Evolutionary conservation across 2,797 vertebrate genomes (phyloP), one percentile per base, ranked within the genome.

Genomic region (Poecilia gillii): DNA sequence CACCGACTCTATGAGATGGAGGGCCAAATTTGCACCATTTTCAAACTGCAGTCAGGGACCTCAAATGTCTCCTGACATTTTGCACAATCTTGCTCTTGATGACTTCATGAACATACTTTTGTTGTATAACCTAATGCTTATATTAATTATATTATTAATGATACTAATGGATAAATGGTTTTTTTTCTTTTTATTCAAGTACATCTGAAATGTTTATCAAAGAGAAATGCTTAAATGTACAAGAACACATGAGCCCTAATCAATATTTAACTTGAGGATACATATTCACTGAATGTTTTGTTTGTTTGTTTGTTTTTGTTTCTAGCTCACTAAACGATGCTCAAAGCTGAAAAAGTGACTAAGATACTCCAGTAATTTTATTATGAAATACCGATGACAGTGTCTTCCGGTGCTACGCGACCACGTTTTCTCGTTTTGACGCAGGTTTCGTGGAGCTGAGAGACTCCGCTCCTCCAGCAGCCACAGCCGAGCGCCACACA

Each of bases 401-500:
- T 31, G 0, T 0, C 0, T 86, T 89, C 91, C 90, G 81, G 78
- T 39, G 0, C 2, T 0, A 18, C 57, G 11, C 47, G 12, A 68
- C 1, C 73, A 13, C 49, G 12, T 55, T 0, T 14, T 3, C 41
- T 28, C 0, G 0, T 0, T 0, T 91, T 92, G 84, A 89, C 87
- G 92, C 91, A 92, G 92, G 91, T 93, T 28, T 66, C 6, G 87
- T 16, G 73, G 88, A 82, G 90, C 88, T 92, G 77, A 75, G 86
- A 93, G 92, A 81, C 90, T 90, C 85, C 86, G 73, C 87, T 92
- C 85, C 90, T 93, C 89, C 89, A 79, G 85, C 90, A 90, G 89
- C 85, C 83, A 79, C 84, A 87, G 85, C 49, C 87, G 85, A 94
- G 93, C 93, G 90, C 91, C 93, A 91, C 94, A 91, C 94, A 93